Evolutionary conservation across 2,113 vertebrate species (phyloP), one percentile per base, ranked within the genome.

Genomic region (Bambusicola thoracicus): DNA sequence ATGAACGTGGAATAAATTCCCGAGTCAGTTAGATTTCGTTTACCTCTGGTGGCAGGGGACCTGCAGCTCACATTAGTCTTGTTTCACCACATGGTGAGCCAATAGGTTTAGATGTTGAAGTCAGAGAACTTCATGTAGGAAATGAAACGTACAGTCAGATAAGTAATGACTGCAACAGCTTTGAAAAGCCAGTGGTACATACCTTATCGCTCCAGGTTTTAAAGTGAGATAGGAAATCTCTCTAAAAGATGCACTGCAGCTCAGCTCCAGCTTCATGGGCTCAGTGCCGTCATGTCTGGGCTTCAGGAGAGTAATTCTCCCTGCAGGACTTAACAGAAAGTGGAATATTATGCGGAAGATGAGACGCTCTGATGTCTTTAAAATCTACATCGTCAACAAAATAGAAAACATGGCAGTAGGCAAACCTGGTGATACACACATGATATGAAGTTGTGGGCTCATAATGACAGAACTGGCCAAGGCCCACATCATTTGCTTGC

Each of bases 301-400:
- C 43, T 43, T 6, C 12, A 66, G 82, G 87, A 91, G 56, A 86
- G 83, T 88, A 68, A 87, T 65, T 94, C 80, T 85, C 90, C 66
- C 90, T 88, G 94, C 78, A 94, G 95, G 93, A 92, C 77, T 78
- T 85, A 38, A 43, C 18, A 74, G 44, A 80, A 89, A 95, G 76
- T 85, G 79, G 87, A 69, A 90, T n/a, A 93, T 96, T 93, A 95
- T 95, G 93, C 89, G 89, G 91, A 87, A 81, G 68, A 83, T 17
- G n/a, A 78, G 41, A 63, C 22, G 59, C 66, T 89, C 82, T 85
- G 82, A 88, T 92, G 80, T 46, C 76, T 90, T 92, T 88, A 95
- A 93, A 88, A 51, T 16, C 51, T 87, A 43, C 51, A 81, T 77
- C 19, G 78, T 65, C 65, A 17, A 80, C 4, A 2, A 24, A 82